Evolutionary conservation across 2,113 vertebrate species (phyloP).

Genomic region (Marmota flaviventris): DNA sequence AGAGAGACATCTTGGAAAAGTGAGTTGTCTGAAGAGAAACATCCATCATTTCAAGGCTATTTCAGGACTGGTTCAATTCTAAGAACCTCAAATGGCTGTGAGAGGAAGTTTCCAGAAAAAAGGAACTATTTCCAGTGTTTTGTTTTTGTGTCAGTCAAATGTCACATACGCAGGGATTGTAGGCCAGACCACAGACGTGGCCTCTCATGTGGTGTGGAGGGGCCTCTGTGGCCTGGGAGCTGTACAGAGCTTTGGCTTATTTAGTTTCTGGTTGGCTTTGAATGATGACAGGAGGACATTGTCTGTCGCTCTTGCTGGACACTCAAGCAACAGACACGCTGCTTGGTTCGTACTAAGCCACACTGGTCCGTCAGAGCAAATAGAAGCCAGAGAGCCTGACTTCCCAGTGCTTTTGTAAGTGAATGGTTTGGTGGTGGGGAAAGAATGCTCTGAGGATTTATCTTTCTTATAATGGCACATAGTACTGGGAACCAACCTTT

Average conservation of each 20-base stretch:
- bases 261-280: conserved; percentile 55
- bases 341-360: neutral
- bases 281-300: neutral
- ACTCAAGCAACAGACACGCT: neutral
- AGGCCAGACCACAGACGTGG: conserved; percentile 68
- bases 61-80: conserved; percentile 63
- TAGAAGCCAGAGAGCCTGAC: neutral
- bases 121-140: conserved; percentile 75
- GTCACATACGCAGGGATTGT: conserved; percentile 32
- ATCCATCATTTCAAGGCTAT: conserved; percentile 44
- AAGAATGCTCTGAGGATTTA: neutral
- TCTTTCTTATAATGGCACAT: neutral
- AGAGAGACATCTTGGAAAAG: conserved; percentile 21
- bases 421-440: neutral
- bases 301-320: conserved; percentile 12
- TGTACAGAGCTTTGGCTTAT: conserved; percentile 61
- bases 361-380: neutral
- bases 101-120: conserved; percentile 80
- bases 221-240: conserved; percentile 66
- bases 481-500: neutral
- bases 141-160: conserved; percentile 71
- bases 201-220: conserved; percentile 49
- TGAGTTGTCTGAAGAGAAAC: neutral
- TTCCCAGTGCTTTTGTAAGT: conserved; percentile 29
- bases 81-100: conserved; percentile 62